Conservation (phyloP, 2,113 vertebrate species). For the Anguilla rostrata region DNA sequence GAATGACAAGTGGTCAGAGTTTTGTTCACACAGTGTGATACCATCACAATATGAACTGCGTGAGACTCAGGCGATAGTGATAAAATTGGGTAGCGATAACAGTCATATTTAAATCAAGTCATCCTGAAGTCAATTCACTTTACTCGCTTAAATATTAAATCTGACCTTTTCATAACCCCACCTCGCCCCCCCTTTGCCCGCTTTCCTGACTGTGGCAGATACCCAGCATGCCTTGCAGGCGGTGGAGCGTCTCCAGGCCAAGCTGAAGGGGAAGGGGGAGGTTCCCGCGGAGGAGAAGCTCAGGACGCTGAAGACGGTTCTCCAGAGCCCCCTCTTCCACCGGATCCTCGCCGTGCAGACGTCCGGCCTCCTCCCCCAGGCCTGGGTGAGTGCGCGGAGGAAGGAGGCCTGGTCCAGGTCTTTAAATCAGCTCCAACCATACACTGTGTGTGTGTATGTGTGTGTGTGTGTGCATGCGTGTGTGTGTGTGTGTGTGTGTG, state of each 20-base stretch:
- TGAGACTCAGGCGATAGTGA: background rate
- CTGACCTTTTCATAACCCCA: background rate
- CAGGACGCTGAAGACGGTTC: slow-evolving; percentile 81
- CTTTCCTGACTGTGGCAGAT: slow-evolving; percentile 64
- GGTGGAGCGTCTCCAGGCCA: slow-evolving; percentile 85
- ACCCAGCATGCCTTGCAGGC: slow-evolving; percentile 83
- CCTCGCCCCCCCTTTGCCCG: background rate
- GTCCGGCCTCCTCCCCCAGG: slow-evolving; percentile 76
- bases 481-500: slow-evolving; percentile 37
- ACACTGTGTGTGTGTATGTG: too few relatives aligned
- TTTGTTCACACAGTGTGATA: background rate
- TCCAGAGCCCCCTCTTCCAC: slow-evolving; percentile 92
- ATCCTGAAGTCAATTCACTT: background rate
- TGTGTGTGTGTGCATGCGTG: slow-evolving; percentile 18
- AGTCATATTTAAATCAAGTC: background rate
- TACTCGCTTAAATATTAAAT: background rate
- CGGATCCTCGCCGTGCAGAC: slow-evolving; percentile 89
- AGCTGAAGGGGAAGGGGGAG: slow-evolving; percentile 85
- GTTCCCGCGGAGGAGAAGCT: slow-evolving; percentile 82
- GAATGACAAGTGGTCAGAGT: background rate
- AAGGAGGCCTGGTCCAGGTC: background rate
- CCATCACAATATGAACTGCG: background rate
- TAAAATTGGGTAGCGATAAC: background rate
- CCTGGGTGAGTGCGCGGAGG: slow-evolving; percentile 67
- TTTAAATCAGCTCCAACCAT: background rate